Base-by-base conservation (phyloP, 2,113 vertebrate species). In the Rhea pennata region DNA sequence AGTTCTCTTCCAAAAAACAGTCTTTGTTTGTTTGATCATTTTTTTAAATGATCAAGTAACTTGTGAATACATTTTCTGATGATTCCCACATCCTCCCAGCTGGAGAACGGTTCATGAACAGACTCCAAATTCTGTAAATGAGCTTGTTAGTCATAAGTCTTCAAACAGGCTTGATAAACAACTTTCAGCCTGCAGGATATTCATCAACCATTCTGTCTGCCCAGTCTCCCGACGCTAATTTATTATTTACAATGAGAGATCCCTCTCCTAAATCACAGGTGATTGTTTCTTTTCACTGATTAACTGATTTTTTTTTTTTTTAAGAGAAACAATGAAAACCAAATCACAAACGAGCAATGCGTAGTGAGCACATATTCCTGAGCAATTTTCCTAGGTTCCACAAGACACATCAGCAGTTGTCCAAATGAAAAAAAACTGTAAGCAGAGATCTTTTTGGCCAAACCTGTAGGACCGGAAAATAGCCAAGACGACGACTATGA, bases 21-120 rank as follows among this genome's bases (percentile, higher is more conserved):
- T 7, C 94, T 94, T 91, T 96, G 82, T 97, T 96, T 95, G 94
- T 96, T 95, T 94, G 96, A 96, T 96, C 24, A 1, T 67, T 73
- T 93, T 93, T 96, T 85, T 50, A 95, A 94, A 96, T 73, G 95
- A 97, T 96, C 93, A 27, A 96, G 94, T 95, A 97, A 96, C 96
- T 96, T 95, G 95, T 93, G 95, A 97, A 96, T 96, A 94, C 95
- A 93, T 96, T 97, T 96, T 96, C 96, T 96, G 94, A 97, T 96
- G 96, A 96, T 96, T 97, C 95, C 94, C 95, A 97, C 96, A 97
- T 97, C 95, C 96, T 97, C 96, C 94, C 96, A 96, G 96, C 96
- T 97, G 96, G 95, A 96, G 89, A 74, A 93, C 0, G 61, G 89
- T 15, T 96, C 96, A 90, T 74, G 92, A 97, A 97, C 96, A 95